Evolutionary conservation across 2,888 invertebrate genomes (phyloP).

Genomic region (Rotaria sp.): DNA sequence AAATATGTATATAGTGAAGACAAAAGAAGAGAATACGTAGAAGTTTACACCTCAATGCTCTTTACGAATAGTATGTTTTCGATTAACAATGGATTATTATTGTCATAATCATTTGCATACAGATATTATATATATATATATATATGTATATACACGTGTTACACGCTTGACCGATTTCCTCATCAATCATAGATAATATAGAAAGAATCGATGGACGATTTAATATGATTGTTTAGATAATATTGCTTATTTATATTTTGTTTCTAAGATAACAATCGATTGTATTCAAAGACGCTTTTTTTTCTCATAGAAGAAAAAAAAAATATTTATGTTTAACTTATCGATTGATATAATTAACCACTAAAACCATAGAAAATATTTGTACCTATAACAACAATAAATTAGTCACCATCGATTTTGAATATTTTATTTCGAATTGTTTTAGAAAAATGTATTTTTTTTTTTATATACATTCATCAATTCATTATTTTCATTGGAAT

Average conservation of each 20-base stretch:
- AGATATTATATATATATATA: not conserved
- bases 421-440: too few species aligned
- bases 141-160: not conserved
- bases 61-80: not conserved
- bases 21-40: not conserved
- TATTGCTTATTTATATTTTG: not conserved
- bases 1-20: not conserved
- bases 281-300: not conserved
- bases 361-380: too few species aligned
- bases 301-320: too few species aligned
- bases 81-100: not conserved
- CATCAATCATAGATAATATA: not conserved
- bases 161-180: not conserved
- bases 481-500: too few species aligned
- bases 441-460: too few species aligned
- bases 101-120: not conserved
- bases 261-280: not conserved
- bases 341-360: too few species aligned
- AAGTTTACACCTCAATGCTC: slow-evolving; percentile 16
- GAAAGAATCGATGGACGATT: not conserved
- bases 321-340: too few species aligned
- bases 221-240: not conserved
- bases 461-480: too few species aligned
- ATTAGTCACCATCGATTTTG: too few species aligned
- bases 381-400: too few species aligned